phyloP scores from a whole-genome alignment of 2,113 vertebrate genomes.

The Rissa tridactyla region DNA sequence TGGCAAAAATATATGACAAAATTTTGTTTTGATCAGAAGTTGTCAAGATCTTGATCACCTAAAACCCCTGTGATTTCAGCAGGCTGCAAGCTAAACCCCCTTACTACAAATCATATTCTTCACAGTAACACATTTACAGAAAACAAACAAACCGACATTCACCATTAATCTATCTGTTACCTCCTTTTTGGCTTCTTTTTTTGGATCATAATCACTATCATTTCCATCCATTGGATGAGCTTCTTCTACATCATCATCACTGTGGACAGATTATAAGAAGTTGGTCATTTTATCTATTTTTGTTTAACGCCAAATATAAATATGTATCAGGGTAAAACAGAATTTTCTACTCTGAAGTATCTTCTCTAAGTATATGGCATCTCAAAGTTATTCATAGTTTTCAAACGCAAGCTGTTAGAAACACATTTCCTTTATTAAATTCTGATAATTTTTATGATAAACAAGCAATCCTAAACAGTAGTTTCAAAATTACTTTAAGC shows the following conservation, averaged over 20 bases:
- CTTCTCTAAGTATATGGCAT: not conserved
- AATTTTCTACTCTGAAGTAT: not conserved
- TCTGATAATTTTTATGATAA: not conserved
- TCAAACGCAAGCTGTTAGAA: not conserved
- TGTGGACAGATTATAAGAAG: slow-evolving; percentile 67
- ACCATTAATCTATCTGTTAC: slow-evolving; percentile 73
- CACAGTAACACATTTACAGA: not conserved
- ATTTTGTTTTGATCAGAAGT: not conserved
- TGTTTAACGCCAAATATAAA: not conserved
- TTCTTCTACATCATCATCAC: slow-evolving; percentile 94
- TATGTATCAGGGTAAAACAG: not conserved
- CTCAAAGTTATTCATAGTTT: not conserved
- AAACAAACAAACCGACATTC: slow-evolving; percentile 54
- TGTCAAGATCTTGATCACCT: not conserved
- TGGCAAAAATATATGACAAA: not conserved
- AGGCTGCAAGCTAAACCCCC: not conserved
- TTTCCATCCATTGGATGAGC: slow-evolving; percentile 88
- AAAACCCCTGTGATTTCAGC: not conserved
- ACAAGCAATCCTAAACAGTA: not conserved
- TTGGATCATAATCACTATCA: slow-evolving; percentile 97
- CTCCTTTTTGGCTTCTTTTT: slow-evolving; percentile 97
- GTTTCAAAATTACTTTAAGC: not conserved
- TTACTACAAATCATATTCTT: not conserved
- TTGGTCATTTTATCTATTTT: not conserved
- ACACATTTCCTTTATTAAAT: not conserved